Evolutionary conservation across 2,797 vertebrate species (phyloP), one percentile per base, ranked within the genome.

Genomic region (Mormyrops boulengeri): DNA sequence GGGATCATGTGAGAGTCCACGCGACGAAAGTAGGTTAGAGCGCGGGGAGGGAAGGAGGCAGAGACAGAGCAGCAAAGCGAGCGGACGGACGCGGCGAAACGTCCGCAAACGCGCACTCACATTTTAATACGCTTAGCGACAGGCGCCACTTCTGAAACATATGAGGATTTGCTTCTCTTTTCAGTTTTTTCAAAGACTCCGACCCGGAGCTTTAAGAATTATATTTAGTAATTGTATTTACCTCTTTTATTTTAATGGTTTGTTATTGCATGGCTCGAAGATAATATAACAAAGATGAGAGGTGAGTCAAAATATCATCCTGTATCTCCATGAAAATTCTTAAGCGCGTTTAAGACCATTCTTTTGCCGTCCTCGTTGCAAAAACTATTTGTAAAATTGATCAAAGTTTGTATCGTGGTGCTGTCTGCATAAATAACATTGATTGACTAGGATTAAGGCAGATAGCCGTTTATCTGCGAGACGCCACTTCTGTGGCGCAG

Each of bases 1-100:
- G 92, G 94, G 95, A 95, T 96, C 96, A 96, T 96, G 96, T 96
- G 96, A 96, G 94, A 92, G 95, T 96, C 96, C 96, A 96, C 95
- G 95, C 95, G 95, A 95, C 85, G 92, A 95, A 95, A 94, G 91
- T 93, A 93, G 94, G 95, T 96, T 94, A 95, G 87, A 44, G 90
- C 77, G 89, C 87, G 89, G 84, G 89, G 73, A 88, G 53, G 60
- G 66, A 69, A 80, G 85, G 11, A 89, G 88, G 57, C 90, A 89
- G 47, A 49, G 88, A 66, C 57, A 85, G 88, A 49, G 41, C 53
- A 69, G 92, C 91, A 84, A 2, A 89, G 92, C 73, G 38, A 38
- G 80, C 44, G 88, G 88, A 89, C 89, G 66, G 85, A 50, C 69
- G 73, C 53, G 89, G 84, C 26, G 34, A 38, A 44, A 47, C 57